phyloP scores from a whole-genome alignment of 2,888 invertebrate species.

The Pristionchus mayeri region DNA sequence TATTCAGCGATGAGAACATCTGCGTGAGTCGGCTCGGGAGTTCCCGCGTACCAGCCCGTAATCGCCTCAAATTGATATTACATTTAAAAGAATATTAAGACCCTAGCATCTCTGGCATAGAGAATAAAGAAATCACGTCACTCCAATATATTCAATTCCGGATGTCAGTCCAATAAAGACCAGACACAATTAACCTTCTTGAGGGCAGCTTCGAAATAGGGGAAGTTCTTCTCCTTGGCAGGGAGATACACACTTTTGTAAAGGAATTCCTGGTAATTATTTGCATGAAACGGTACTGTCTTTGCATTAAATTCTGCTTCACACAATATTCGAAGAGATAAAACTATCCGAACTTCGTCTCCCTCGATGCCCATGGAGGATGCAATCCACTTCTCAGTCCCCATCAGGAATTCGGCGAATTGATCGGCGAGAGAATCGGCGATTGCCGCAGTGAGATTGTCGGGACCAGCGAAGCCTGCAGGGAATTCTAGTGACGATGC shows the following conservation, averaged over 20 bases:
- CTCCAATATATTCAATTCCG: no score
- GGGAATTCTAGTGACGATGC: no score
- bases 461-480: slow-evolving; percentile 8
- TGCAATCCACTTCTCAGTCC: neutral
- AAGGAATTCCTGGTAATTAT: neutral
- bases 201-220: neutral
- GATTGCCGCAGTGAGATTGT: neutral
- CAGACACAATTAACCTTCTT: neutral
- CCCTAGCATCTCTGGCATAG: no score
- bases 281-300: no score
- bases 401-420: slow-evolving; percentile 15
- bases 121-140: no score
- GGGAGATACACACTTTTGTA: neutral
- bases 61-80: slow-evolving; percentile 6
- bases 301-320: no score
- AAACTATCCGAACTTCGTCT: no score
- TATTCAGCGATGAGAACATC: neutral
- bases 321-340: no score
- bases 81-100: no score
- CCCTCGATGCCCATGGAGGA: no score
- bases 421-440: slow-evolving; percentile 4
- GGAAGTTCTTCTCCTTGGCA: neutral
- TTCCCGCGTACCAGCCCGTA: slow-evolving; percentile 3
- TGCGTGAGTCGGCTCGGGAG: neutral
- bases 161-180: no score